phyloP scores from a whole-genome alignment of 2,113 vertebrate species.

The Gorsachius goisagi region DNA sequence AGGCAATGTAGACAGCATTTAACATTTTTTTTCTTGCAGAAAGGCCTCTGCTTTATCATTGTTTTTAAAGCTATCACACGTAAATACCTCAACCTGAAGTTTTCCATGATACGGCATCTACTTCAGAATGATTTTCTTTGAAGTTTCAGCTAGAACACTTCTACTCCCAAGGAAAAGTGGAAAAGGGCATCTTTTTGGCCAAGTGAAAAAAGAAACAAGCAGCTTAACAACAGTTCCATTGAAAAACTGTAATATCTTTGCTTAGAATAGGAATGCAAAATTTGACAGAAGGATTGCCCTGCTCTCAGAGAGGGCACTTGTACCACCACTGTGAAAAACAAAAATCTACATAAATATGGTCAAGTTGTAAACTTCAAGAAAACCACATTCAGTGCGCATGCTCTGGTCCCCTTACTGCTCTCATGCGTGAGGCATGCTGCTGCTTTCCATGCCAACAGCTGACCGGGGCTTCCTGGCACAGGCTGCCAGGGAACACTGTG shows the following conservation, averaged over 20 bases:
- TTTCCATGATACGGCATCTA: neutral
- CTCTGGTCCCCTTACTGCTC: neutral
- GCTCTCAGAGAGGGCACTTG: neutral
- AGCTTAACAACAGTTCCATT: neutral
- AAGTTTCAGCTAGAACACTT: constrained; percentile 11
- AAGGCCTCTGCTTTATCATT: neutral
- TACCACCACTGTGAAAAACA: neutral
- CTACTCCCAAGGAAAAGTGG: neutral
- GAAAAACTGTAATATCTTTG: neutral
- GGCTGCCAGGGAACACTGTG: neutral
- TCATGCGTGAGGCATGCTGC: neutral
- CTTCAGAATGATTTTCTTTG: constrained; percentile 6
- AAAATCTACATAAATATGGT: neutral
- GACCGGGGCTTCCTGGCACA: fast-evolving
- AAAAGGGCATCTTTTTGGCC: neutral
- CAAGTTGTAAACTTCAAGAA: neutral
- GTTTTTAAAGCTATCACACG: neutral
- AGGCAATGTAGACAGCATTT: neutral
- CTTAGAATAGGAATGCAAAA: neutral
- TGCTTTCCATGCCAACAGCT: neutral
- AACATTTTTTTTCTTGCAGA: neutral
- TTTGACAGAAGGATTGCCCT: neutral
- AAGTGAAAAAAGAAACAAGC: neutral
- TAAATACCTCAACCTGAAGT: neutral
- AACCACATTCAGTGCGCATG: neutral